Evolutionary conservation across 92 coral and sea anemone species (phyloP).

Genomic region (Parazoanthus atlanticus): DNA sequence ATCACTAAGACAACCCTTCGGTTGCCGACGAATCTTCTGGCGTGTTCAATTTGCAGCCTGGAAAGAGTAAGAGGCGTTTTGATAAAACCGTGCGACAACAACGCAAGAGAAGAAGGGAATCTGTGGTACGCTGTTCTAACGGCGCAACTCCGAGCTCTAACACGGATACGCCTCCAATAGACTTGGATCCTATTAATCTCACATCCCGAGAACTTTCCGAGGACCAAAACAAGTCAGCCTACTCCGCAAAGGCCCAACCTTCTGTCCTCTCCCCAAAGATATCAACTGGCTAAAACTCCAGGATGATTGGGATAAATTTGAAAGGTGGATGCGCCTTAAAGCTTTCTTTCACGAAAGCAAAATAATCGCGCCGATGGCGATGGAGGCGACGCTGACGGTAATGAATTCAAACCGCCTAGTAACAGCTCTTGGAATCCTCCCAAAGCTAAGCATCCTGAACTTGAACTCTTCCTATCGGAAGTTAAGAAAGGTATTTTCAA

Average conservation of each 20-base stretch:
- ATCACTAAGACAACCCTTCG: no score
- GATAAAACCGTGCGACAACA: not conserved
- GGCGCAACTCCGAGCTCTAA: not conserved
- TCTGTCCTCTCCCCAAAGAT: constrained; percentile 18
- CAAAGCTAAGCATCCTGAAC: constrained; percentile 5
- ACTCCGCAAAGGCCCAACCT: constrained; percentile 29
- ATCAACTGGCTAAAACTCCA: no score
- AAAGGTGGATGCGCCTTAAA: not conserved
- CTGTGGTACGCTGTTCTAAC: not conserved
- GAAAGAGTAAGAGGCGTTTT: not conserved
- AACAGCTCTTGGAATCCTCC: constrained; percentile 6
- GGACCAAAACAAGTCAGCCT: no score
- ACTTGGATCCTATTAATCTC: not conserved
- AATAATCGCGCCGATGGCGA: not conserved
- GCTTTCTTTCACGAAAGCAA: not conserved
- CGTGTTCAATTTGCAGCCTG: not conserved
- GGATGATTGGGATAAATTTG: constrained; percentile 21
- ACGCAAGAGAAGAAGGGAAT: not conserved
- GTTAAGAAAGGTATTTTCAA: no score
- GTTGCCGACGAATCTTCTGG: not conserved
- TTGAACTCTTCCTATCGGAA: constrained; percentile 8
- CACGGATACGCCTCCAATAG: not conserved
- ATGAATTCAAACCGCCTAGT: not conserved
- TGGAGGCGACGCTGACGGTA: not conserved
- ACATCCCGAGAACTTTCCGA: no score